Evolutionary conservation across 2,797 vertebrate species (phyloP), one percentile per base, ranked within the genome.

Genomic region (Florisuga fusca): DNA sequence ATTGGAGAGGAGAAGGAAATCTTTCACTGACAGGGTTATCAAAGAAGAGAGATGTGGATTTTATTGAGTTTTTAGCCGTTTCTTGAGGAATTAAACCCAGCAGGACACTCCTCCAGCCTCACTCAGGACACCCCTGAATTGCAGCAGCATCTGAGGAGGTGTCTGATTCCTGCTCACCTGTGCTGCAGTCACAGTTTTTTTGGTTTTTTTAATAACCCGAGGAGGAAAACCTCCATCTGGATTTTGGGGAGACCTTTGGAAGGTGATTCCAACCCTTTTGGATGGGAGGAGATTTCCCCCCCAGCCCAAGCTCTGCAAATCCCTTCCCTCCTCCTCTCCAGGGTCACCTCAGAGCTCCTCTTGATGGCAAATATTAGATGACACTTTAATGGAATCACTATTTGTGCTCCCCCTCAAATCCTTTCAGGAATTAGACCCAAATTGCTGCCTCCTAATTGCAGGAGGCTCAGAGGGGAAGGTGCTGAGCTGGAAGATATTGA

Each of bases 391-490:
- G n/a, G n/a, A n/a, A n/a, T n/a, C n/a, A n/a, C n/a, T n/a, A n/a
- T n/a, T 95, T 82, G 95, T 90, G 26, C 67, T 62, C 29, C n/a
- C 62, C 71, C 83, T 88, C 33, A 4, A 15, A 10, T n/a, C 81
- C 94, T 95, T 79, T 77, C 84, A 66, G 6, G 33, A 46, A 72
- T 59, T 29, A 29, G 26, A 87, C 26, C 51, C n/a, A 17, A 21
- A 92, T 94, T 91, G 74, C 90, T 93, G 55, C 5, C 86, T 18
- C 66, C 81, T 91, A 94, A 95, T 95, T 93, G 90, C 94, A 54
- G 21, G 16, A 46, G 86, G 87, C 84, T 93, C 15, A 0, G 11
- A 45, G 73, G 88, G 88, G 41, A 72, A 8, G 5, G 25, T 67
- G 66, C 74, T 83, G 25, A 85, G 89, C 90, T 89, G n/a, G 89